Evolutionary conservation across 2,797 vertebrate genomes (phyloP).

Genomic region (Mareca strepera): DNA sequence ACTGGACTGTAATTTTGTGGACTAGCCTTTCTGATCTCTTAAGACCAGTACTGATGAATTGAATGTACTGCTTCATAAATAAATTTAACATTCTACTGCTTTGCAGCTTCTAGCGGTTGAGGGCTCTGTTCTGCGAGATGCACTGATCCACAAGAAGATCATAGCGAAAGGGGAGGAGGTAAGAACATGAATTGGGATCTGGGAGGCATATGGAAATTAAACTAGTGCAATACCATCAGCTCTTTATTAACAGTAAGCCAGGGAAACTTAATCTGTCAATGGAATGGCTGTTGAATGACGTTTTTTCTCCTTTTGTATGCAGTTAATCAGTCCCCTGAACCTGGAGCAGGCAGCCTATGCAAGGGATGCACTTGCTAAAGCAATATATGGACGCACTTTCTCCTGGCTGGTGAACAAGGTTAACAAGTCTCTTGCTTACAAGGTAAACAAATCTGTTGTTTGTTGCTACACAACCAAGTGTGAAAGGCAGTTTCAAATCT

Average conservation of each 20-base stretch:
- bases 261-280: not conserved
- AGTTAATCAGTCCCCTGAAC: constrained; percentile 95
- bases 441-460: constrained; percentile 75
- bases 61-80: not conserved
- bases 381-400: constrained; percentile 94
- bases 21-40: not conserved
- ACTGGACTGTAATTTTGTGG: not conserved
- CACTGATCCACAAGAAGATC: constrained; percentile 95
- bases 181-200: not conserved
- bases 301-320: not conserved
- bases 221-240: fast-evolving
- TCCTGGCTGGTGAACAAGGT: constrained; percentile 97
- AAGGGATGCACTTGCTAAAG: constrained; percentile 93
- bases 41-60: not conserved
- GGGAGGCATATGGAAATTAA: not conserved
- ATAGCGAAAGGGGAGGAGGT: constrained; percentile 98
- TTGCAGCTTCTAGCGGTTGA: constrained; percentile 92
- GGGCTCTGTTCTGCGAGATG: constrained; percentile 85
- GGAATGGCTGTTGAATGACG: not conserved
- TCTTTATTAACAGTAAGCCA: not conserved
- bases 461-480: fast-evolving
- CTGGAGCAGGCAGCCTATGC: constrained; percentile 94
- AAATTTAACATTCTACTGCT: not conserved
- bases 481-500: not conserved
- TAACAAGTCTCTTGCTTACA: constrained; percentile 90